Conservation (phyloP, 2,888 invertebrate genomes). For the Ectemnius continuus region DNA sequence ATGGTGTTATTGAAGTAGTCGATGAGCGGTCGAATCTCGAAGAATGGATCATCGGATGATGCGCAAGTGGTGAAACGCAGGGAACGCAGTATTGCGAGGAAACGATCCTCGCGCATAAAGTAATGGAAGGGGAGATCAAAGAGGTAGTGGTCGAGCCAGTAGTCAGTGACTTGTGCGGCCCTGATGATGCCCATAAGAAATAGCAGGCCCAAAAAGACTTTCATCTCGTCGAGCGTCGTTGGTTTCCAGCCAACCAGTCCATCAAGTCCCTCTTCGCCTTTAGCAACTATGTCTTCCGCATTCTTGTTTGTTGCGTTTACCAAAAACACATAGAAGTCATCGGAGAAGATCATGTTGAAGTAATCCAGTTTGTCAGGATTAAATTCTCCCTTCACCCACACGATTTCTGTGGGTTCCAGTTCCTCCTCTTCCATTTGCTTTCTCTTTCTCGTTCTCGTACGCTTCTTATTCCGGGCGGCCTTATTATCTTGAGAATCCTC, state of each 20-base stretch:
- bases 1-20: constrained; percentile 16
- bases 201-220: constrained; percentile 11
- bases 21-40: neutral
- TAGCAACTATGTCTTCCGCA: no score
- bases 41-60: neutral
- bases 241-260: constrained; percentile 5
- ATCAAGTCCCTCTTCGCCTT: no score
- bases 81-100: constrained; percentile 6
- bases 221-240: constrained; percentile 10
- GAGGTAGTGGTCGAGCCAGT: constrained; percentile 12
- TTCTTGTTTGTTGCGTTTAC: no score
- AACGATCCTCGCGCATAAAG: constrained; percentile 11
- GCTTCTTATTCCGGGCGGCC: no score
- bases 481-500: no score
- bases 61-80: constrained; percentile 1
- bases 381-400: no score
- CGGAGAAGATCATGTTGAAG: no score
- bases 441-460: no score
- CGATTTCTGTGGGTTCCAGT: no score
- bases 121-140: constrained; percentile 14
- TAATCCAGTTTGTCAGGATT: no score
- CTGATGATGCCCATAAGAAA: constrained; percentile 16
- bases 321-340: no score
- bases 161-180: constrained; percentile 11
- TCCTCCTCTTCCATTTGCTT: no score